Percentiles rank a stretch among this genome's conserved stretches.
Conservation (phyloP, 2,888 invertebrate genomes). For the Biston betularia region DNA sequence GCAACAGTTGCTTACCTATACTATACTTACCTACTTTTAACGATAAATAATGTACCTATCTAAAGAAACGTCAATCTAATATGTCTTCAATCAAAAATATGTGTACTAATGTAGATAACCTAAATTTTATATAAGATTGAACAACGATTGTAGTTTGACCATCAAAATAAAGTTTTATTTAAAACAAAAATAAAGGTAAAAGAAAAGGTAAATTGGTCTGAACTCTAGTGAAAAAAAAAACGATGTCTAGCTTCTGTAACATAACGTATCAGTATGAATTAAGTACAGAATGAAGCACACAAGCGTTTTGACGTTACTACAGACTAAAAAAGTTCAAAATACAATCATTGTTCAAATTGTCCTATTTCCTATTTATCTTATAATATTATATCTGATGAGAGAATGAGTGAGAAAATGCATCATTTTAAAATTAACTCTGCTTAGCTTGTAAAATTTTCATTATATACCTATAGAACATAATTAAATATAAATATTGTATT, state of each 20-base stretch:
- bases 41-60: not conserved
- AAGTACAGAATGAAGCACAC: too few species aligned
- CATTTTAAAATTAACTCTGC: not conserved
- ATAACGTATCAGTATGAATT: too few species aligned
- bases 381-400: too few species aligned
- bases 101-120: constrained; percentile 7
- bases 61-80: constrained; percentile 23
- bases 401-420: constrained; percentile 8
- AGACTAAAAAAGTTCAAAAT: not conserved
- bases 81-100: not conserved
- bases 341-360: not conserved
- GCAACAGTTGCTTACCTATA: too few species aligned
- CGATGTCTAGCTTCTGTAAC: too few species aligned
- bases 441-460: constrained; percentile 9
- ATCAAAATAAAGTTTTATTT: not conserved
- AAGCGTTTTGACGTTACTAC: not conserved
- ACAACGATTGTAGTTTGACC: constrained; percentile 1
- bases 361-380: constrained; percentile 1
- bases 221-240: too few species aligned
- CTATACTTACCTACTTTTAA: not conserved
- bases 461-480: not conserved
- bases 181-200: too few species aligned
- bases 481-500: constrained; percentile 1
- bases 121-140: not conserved
- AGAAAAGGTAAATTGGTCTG: too few species aligned